A percentile compares a stretch with the other conserved stretches of the same genome.
Conservation (phyloP, 2,888 invertebrate species). For the Apamea crenata region DNA sequence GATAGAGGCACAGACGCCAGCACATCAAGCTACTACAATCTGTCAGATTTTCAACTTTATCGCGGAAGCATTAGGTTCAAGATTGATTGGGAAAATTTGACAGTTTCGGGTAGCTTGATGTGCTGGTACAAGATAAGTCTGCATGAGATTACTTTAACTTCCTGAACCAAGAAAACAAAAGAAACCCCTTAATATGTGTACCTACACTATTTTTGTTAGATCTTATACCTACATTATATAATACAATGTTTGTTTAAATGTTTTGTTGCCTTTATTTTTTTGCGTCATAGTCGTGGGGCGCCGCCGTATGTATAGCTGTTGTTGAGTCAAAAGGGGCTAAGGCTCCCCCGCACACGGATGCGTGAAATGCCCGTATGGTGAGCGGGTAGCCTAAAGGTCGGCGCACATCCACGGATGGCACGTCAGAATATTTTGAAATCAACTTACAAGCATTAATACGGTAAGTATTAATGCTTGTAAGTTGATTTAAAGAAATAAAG, state of each 20-base stretch:
- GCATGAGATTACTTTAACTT: not conserved
- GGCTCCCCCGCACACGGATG: not conserved
- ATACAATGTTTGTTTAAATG: conserved; percentile 13
- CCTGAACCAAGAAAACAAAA: not conserved
- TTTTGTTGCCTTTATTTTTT: conserved; percentile 8
- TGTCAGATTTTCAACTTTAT: too few species aligned
- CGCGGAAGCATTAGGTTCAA: too few species aligned
- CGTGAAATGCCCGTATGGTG: not conserved
- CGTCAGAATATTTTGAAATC: not conserved
- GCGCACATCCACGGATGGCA: not conserved
- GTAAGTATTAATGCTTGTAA: too few species aligned
- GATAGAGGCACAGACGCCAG: too few species aligned
- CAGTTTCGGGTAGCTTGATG: too few species aligned
- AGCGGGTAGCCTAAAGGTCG: not conserved
- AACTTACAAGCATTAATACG: not conserved
- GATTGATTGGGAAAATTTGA: too few species aligned
- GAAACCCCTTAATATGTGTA: not conserved
- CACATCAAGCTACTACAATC: too few species aligned
- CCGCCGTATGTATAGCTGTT: not conserved
- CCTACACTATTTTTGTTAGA: conserved; percentile 12
- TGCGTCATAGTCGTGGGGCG: not conserved
- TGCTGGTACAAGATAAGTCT: not conserved
- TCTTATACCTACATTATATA: conserved; percentile 12
- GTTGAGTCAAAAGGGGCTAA: not conserved
- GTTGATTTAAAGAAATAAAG: too few species aligned